These are phyloP conservation scores for Eristalis intricaria DNA, from an alignment of 2,888 invertebrate species.

Conservation along the genomic window DNA sequence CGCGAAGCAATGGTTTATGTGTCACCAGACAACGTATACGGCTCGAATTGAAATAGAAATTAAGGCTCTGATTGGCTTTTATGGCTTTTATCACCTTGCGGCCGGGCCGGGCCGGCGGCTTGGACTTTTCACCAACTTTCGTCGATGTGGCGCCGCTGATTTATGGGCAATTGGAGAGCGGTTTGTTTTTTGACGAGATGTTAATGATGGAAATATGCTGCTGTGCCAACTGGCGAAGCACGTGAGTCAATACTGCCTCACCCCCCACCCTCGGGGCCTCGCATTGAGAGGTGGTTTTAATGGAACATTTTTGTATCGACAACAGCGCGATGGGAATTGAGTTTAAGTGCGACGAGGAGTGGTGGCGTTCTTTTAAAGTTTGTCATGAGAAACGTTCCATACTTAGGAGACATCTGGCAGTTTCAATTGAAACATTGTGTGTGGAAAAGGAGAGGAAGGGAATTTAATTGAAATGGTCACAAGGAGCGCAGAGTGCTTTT, in stretches of 20 bases:
- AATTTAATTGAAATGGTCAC: too few relatives aligned
- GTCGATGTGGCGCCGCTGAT: not conserved
- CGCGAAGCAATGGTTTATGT: constrained; percentile 8
- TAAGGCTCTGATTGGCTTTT: not conserved
- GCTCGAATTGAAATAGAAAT: constrained; percentile 16
- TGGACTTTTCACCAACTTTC: not conserved
- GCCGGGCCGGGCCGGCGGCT: not conserved
- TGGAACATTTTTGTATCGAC: not conserved
- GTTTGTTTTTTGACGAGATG: not conserved
- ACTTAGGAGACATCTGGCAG: not conserved
- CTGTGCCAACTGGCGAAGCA: not conserved
- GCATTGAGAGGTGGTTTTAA: not conserved
- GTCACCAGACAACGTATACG: constrained; percentile 18
- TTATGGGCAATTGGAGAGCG: not conserved
- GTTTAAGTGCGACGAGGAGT: not conserved
- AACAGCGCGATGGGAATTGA: not conserved
- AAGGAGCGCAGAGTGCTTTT: too few relatives aligned
- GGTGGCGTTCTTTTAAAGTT: not conserved
- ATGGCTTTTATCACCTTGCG: constrained; percentile 15
- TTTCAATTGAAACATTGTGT: not conserved
- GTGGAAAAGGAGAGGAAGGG: too few relatives aligned
- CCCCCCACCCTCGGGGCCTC: not conserved
- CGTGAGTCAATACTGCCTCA: not conserved
- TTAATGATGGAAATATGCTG: not conserved
- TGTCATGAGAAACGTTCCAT: not conserved